Evolutionary conservation across 1,140 invertebrate genomes (phyloP), one percentile per base, ranked within the genome.

Genomic region (Drosophila murphyi): DNA sequence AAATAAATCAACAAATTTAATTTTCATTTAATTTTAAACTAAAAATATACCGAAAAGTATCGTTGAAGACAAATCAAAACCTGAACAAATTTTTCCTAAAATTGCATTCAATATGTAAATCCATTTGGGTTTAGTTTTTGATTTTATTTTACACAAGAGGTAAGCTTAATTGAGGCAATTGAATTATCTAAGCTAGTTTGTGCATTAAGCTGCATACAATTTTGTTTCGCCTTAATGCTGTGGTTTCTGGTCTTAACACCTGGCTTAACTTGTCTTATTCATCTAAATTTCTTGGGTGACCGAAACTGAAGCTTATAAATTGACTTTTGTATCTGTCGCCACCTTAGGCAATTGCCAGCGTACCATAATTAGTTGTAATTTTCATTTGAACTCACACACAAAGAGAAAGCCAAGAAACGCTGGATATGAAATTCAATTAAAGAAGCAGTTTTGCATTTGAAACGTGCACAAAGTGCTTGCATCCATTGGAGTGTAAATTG

Each of bases 341-440:
- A 72, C 48, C 55, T 6, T 6, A 0, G 7, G 62, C 8, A 20
- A 2, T 29, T 47, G 20, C 20, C 45, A 59, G 48, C 10, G 32
- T 35, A 34, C 6, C 32, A 8, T 78, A 78, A 78, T 78, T 60
- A 72, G 68, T 37, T 20, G 48, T 71, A 56, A 78, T 78, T 47
- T 20, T 20, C 31, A 60, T 45, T 47, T 32, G n/a, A 34, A 31
- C 39, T 43, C 28, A 28, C 3, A 29, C 31, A 37, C 45, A 37
- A n/a, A 56, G 8, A 57, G 20, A 45, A 6, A 35, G 8, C 39
- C 39, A 48, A 56, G 37, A 50, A 72, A 29, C 4, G 31, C 29
- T 7, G 29, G n/a, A 54, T 34, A 43, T 20, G 35, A 4, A 71
- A 63, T 75, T 31, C 52, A 64, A 70, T 56, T 10, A 35, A 56